Conservation (phyloP, 2,113 vertebrate genomes). For the Acanthisitta chloris region DNA sequence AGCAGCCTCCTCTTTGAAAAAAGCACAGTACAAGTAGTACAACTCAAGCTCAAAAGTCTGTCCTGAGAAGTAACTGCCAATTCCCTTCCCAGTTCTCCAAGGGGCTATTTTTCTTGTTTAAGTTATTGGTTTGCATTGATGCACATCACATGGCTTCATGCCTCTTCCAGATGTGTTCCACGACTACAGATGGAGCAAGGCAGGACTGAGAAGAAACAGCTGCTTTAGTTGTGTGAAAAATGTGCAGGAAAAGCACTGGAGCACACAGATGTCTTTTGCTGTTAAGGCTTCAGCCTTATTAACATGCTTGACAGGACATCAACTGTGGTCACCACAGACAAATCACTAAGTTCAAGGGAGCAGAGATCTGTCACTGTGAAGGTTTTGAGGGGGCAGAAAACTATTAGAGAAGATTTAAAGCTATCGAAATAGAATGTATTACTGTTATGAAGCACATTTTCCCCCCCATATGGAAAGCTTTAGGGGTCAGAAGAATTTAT, state of each 20-base stretch:
- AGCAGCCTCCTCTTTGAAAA: not conserved
- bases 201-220: not conserved
- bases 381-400: not conserved
- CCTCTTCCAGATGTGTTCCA: conserved; percentile 23
- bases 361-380: not conserved
- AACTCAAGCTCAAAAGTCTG: not conserved
- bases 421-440: not conserved
- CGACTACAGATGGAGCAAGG: not conserved
- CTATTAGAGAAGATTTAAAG: not conserved
- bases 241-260: not conserved
- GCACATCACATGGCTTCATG: not conserved
- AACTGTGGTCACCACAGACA: not conserved
- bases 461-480: not conserved
- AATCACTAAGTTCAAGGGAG: not conserved
- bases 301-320: not conserved
- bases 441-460: not conserved
- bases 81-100: not conserved
- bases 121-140: not conserved
- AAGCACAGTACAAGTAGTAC: not conserved
- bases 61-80: not conserved
- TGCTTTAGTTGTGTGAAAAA: not conserved
- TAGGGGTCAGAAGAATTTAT: not conserved
- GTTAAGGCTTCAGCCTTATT: not conserved
- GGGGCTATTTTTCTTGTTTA: not conserved
- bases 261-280: not conserved